Evolutionary conservation across 2,888 invertebrate genomes (phyloP).

Genomic region (Caenorhabditis becei): DNA sequence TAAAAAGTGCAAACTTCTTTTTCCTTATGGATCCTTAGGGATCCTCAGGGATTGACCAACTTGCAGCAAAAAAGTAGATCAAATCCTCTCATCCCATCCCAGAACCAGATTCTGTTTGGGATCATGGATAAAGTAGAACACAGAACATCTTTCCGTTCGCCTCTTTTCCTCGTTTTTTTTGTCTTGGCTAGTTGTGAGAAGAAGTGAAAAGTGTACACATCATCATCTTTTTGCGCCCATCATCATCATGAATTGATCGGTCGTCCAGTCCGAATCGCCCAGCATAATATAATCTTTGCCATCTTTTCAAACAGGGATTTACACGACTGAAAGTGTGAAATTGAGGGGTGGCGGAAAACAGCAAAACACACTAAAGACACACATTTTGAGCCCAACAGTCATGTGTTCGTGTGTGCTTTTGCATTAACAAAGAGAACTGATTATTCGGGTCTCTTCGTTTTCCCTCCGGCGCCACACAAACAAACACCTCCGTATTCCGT

Average conservation of each 20-base stretch:
- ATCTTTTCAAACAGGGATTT: slow-evolving; percentile 20
- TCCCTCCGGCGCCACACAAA: slow-evolving; percentile 28
- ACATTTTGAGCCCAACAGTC: slow-evolving; percentile 11
- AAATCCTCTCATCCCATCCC: no score
- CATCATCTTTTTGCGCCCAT: slow-evolving; percentile 43
- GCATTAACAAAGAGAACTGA: slow-evolving; percentile 52
- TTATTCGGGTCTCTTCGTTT: slow-evolving; percentile 27
- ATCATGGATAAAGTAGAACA: slow-evolving; percentile 58
- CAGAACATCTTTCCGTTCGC: slow-evolving; percentile 15
- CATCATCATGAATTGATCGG: slow-evolving; percentile 41
- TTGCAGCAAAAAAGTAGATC: slow-evolving; percentile 43
- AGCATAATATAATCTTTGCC: slow-evolving; percentile 31
- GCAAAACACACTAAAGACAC: slow-evolving; percentile 6
- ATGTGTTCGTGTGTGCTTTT: slow-evolving; percentile 47
- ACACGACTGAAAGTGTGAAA: neutral
- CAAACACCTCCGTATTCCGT: slow-evolving; percentile 34
- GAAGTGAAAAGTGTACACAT: slow-evolving; percentile 52
- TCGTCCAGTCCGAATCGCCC: neutral
- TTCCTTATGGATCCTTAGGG: no score
- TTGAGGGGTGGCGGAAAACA: neutral
- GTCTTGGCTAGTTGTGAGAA: slow-evolving; percentile 25
- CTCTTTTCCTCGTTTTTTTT: no score
- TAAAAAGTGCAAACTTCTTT: no score
- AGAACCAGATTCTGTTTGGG: slow-evolving; percentile 44
- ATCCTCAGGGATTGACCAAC: no score